Percentiles rank a stretch among this genome's conserved stretches.
phyloP scores from a whole-genome alignment of 2,113 vertebrate species.

The Chamaea fasciata region DNA sequence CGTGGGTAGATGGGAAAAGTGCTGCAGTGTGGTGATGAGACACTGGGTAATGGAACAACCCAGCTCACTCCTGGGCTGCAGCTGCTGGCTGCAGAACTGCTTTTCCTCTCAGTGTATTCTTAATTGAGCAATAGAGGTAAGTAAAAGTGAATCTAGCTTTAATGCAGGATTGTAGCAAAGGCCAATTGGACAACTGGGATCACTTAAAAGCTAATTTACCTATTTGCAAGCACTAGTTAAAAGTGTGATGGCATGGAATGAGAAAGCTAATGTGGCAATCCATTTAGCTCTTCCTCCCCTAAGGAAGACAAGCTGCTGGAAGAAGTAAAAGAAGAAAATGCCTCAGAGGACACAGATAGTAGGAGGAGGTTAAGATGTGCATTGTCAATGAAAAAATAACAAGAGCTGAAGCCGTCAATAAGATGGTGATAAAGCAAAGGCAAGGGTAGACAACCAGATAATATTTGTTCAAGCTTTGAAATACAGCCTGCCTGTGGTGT shows the following conservation, averaged over 20 bases:
- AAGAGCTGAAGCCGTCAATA: background rate
- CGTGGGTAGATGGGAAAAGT: fast-evolving
- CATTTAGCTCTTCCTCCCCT: background rate
- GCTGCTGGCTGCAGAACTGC: background rate
- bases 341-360: background rate
- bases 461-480: background rate
- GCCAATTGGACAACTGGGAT: background rate
- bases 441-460: background rate
- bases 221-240: slow-evolving; percentile 7
- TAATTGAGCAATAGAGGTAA: background rate
- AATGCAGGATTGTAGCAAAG: background rate
- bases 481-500: background rate
- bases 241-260: background rate
- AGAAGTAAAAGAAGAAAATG: background rate
- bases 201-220: slow-evolving; percentile 3
- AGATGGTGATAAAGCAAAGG: background rate
- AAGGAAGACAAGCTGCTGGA: background rate
- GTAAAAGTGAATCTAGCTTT: slow-evolving; percentile 2
- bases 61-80: background rate
- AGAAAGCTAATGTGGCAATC: background rate
- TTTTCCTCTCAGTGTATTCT: background rate
- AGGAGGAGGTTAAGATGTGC: background rate
- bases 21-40: fast-evolving
- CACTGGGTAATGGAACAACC: background rate
- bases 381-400: background rate